A percentile compares a stretch with the other conserved stretches of the same genome.
phyloP scores from a whole-genome alignment of 2,113 vertebrate genomes.

The Cnemophilus loriae region DNA sequence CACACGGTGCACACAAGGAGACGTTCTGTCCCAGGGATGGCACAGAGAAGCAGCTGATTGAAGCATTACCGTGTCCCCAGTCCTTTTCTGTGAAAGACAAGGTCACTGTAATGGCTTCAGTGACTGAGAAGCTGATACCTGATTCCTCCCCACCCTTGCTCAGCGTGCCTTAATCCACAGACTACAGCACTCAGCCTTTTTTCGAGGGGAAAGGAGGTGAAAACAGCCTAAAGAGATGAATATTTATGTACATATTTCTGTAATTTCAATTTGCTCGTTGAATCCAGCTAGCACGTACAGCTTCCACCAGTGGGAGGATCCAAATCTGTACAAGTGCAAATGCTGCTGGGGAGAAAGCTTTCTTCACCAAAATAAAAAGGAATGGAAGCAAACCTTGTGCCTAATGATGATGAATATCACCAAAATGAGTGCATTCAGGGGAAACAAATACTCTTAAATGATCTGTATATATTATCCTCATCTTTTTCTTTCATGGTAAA shows the following conservation, averaged over 20 bases:
- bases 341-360: slow-evolving; percentile 11
- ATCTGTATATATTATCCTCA: not conserved
- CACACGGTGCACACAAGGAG: not conserved
- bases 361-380: slow-evolving; percentile 11
- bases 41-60: slow-evolving; percentile 4
- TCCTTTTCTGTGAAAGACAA: not conserved
- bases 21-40: not conserved
- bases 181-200: not conserved
- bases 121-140: not conserved
- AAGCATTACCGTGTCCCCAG: not conserved
- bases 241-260: slow-evolving; percentile 51
- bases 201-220: not conserved
- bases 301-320: slow-evolving; percentile 34
- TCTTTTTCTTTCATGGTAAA: not conserved
- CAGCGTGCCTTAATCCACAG: not conserved
- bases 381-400: slow-evolving; percentile 12
- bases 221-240: slow-evolving; percentile 7
- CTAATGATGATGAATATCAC: slow-evolving; percentile 30
- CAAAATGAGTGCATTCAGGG: slow-evolving; percentile 21
- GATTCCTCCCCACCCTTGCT: not conserved
- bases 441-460: not conserved
- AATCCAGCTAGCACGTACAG: not conserved
- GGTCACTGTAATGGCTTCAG: slow-evolving; percentile 7
- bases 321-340: slow-evolving; percentile 13
- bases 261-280: slow-evolving; percentile 19